Percentiles rank a stretch among this genome's conserved stretches.
These are phyloP conservation scores for Grammomys dolichurus DNA, from an alignment of 2,113 vertebrate genomes.

Conservation along the genomic window DNA sequence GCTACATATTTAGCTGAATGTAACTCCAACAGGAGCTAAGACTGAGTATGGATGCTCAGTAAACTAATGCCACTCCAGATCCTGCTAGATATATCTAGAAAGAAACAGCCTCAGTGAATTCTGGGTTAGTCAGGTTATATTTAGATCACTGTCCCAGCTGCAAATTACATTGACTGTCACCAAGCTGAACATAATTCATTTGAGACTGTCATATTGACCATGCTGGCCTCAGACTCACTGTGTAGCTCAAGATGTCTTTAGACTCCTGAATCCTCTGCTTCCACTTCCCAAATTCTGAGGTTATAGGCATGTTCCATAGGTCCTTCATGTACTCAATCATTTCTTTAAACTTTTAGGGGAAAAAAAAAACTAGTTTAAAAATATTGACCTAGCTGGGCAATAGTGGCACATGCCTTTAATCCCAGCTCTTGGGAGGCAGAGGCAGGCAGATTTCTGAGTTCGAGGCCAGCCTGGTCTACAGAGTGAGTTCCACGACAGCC, in stretches of 20 bases:
- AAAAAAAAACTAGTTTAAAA: conserved; percentile 31
- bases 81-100: conserved; percentile 10
- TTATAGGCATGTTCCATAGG: neutral
- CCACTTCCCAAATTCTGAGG: neutral
- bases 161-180: conserved; percentile 36
- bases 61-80: conserved; percentile 35
- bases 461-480: too few species aligned
- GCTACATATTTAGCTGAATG: conserved; percentile 24
- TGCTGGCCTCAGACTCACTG: neutral
- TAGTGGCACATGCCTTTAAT: too few species aligned
- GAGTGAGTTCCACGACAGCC: too few species aligned
- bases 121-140: conserved; percentile 61
- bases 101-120: conserved; percentile 49
- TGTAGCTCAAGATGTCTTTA: neutral
- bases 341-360: neutral
- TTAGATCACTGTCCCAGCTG: conserved; percentile 22
- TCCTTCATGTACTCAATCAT: neutral
- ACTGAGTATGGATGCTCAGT: conserved; percentile 37
- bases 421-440: too few species aligned
- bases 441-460: too few species aligned
- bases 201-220: neutral
- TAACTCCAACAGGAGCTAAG: conserved; percentile 26
- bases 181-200: conserved; percentile 20
- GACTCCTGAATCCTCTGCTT: neutral
- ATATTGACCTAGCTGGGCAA: too few species aligned